Percentiles rank a stretch among this genome's conserved stretches.
Evolutionary conservation across 2,113 vertebrate genomes (phyloP).

Genomic region (Rhea americana): DNA sequence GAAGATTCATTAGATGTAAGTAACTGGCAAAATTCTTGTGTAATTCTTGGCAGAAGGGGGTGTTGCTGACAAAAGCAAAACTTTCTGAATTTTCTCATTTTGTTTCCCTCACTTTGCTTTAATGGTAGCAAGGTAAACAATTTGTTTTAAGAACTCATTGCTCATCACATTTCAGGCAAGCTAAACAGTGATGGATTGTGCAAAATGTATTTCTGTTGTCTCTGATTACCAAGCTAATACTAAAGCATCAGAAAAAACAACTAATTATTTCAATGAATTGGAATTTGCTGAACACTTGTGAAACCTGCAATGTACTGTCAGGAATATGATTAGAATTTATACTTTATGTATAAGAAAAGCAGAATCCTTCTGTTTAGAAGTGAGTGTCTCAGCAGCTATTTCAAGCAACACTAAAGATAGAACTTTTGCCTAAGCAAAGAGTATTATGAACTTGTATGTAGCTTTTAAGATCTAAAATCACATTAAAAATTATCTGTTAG

Average conservation of each 20-base stretch:
- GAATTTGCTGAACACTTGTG: not conserved
- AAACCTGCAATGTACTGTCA: not conserved
- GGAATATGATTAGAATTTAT: not conserved
- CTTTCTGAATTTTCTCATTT: not conserved
- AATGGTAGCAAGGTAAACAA: not conserved
- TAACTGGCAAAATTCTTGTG: conserved; percentile 47
- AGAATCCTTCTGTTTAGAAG: not conserved
- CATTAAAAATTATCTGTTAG: not conserved
- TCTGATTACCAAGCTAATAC: not conserved
- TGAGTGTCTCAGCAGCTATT: not conserved
- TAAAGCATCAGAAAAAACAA: not conserved
- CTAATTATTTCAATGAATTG: not conserved
- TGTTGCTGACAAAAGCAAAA: not conserved
- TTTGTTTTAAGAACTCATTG: not conserved
- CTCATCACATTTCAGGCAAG: not conserved
- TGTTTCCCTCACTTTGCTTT: not conserved
- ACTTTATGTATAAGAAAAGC: fast-evolving
- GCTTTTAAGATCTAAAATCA: not conserved
- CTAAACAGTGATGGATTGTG: not conserved
- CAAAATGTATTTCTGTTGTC: not conserved
- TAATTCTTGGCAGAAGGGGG: not conserved
- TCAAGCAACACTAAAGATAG: not conserved
- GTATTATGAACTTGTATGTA: not conserved
- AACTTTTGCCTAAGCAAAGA: not conserved
- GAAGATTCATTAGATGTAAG: conserved; percentile 97